Base-by-base conservation (phyloP, 2,797 vertebrate genomes). In the Channa striata region DNA sequence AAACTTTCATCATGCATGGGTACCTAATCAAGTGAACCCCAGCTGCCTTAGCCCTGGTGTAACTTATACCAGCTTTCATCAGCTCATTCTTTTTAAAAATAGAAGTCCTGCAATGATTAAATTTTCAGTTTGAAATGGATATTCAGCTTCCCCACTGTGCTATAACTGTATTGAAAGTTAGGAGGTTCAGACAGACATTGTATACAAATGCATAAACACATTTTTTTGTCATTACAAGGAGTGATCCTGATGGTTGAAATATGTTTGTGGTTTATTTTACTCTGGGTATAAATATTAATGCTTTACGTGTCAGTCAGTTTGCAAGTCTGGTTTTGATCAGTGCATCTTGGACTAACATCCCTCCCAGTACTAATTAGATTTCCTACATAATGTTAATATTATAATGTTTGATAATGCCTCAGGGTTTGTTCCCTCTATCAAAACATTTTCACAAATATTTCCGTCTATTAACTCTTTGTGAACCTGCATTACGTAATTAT, bases 1-100 rank as follows among this genome's bases (percentile, higher is more conserved):
- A 90, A 90, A 91, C 90, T 90, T 89, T 89, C 87, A 92, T 93
- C 87, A 85, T 56, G 78, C 82, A 73, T 64, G 74, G 81, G 19
- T 85, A 81, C 76, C 85, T 90, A 91, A 92, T 91, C 87, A 91
- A 88, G 84, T 87, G 81, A 91, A 91, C 91, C 88, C 70, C 82
- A 90, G 78, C 86, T 79, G 81, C 85, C 67, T 81, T 84, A 62
- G 74, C 79, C 77, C 74, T 63, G 71, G 54, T 87, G 80, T 83
- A 91, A 88, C 82, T 82, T 86, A 80, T 78, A 86, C 72, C 78
- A 79, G 81, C 89, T 91, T 87, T 91, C 85, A 89, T 89, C 87
- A 85, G 77, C 77, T 66, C 75, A 73, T 67, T 50, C 68, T 76
- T 86, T 44, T 86, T 81, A 88, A 91, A 92, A 87, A 86, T 78